These are phyloP conservation scores for Periophthalmus magnuspinnatus DNA, from an alignment of 2,797 vertebrate genomes.

Conservation along the genomic window DNA sequence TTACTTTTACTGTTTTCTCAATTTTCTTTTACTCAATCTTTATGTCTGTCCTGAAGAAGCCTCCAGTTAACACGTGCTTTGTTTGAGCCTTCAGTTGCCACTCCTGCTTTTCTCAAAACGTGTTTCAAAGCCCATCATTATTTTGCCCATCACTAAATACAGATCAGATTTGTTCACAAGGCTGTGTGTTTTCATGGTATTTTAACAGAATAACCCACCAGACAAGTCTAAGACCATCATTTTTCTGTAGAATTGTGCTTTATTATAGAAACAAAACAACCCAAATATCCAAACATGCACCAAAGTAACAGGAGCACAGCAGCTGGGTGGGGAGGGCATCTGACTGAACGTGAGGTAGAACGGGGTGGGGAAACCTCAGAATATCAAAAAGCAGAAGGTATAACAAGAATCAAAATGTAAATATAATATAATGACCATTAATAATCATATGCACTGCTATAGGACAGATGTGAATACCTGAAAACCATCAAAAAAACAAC, in stretches of 20 bases:
- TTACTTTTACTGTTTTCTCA: too few species aligned
- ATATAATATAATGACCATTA: neutral
- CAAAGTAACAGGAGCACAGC: slow-evolving; percentile 69
- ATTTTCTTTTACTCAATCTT: too few species aligned
- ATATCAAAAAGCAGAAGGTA: slow-evolving; percentile 56
- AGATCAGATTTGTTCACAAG: too few species aligned
- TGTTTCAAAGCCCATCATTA: too few species aligned
- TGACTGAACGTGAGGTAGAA: slow-evolving; percentile 77
- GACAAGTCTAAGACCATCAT: neutral
- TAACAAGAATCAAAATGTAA: slow-evolving; percentile 34
- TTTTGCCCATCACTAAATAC: too few species aligned
- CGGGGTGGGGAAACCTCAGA: slow-evolving; percentile 57
- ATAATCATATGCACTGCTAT: slow-evolving; percentile 23
- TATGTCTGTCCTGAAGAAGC: too few species aligned
- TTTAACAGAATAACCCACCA: neutral
- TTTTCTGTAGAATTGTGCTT: slow-evolving; percentile 73
- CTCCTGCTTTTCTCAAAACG: too few species aligned
- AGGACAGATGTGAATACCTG: slow-evolving; percentile 40
- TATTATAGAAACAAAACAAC: slow-evolving; percentile 80
- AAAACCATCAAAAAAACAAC: slow-evolving; percentile 69
- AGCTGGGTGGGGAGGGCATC: slow-evolving; percentile 55
- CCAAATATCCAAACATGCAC: slow-evolving; percentile 81
- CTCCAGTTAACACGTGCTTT: too few species aligned
- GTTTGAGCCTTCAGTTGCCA: too few species aligned
- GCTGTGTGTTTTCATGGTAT: too few species aligned